Evolutionary conservation across 2,113 vertebrate genomes (phyloP).

Genomic region (Alaudala cheleensis): DNA sequence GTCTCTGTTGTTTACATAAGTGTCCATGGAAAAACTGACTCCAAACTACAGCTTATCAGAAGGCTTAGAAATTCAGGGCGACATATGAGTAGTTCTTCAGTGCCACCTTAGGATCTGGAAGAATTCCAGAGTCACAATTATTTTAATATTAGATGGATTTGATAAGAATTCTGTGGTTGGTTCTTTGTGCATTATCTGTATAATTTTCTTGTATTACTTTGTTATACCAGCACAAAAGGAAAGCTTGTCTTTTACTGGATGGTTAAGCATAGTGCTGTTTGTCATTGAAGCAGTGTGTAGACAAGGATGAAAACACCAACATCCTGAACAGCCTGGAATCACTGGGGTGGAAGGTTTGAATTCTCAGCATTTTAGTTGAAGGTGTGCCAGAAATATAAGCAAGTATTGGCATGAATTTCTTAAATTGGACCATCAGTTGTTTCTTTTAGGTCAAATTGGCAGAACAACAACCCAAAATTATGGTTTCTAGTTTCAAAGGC

Average conservation of each 20-base stretch:
- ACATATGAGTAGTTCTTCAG: neutral
- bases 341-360: neutral
- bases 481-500: neutral
- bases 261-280: neutral
- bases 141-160: neutral
- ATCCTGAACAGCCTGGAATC: neutral
- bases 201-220: neutral
- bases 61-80: too few species aligned
- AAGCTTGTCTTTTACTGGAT: neutral
- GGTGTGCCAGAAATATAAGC: neutral
- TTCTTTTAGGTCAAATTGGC: neutral
- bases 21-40: too few species aligned
- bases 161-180: neutral
- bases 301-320: neutral
- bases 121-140: neutral
- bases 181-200: neutral
- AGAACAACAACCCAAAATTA: neutral
- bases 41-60: too few species aligned
- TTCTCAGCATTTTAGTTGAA: neutral
- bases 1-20: too few species aligned
- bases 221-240: neutral
- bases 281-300: neutral
- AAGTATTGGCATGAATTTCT: conserved; percentile 14
- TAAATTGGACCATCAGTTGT: conserved; percentile 12
- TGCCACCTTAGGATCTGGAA: neutral